A percentile compares a stretch with the other conserved stretches of the same genome.
Conservation (phyloP, 2,113 vertebrate genomes). For the Proteles cristata region DNA sequence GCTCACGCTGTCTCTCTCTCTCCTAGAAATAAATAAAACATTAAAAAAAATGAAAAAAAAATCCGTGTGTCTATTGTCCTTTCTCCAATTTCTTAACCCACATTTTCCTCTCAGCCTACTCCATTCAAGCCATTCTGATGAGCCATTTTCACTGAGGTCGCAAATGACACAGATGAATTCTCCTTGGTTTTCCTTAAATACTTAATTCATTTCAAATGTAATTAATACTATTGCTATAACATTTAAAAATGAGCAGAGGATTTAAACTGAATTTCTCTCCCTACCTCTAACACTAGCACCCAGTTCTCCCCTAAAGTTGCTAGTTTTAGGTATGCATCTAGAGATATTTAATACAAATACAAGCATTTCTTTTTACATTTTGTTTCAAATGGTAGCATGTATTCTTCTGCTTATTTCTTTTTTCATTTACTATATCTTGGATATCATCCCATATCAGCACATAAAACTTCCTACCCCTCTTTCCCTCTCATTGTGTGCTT, state of each 20-base stretch:
- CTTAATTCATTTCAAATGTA: background rate
- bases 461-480: background rate
- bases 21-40: too few species aligned
- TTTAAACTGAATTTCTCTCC: background rate
- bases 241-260: background rate
- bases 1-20: too few species aligned
- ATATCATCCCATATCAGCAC: background rate
- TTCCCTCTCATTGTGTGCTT: background rate
- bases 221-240: background rate
- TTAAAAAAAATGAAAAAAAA: too few species aligned
- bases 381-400: background rate
- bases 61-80: background rate
- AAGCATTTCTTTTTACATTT: background rate
- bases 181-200: background rate
- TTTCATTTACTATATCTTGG: background rate
- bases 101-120: background rate
- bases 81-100: background rate
- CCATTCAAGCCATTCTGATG: background rate
- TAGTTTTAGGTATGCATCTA: background rate
- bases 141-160: conserved; percentile 32
- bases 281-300: background rate
- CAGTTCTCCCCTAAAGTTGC: background rate
- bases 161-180: background rate
- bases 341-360: background rate
- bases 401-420: background rate